These are phyloP conservation scores for Limenitis camilla DNA, from an alignment of 2,888 invertebrate species.

Conservation along the genomic window DNA sequence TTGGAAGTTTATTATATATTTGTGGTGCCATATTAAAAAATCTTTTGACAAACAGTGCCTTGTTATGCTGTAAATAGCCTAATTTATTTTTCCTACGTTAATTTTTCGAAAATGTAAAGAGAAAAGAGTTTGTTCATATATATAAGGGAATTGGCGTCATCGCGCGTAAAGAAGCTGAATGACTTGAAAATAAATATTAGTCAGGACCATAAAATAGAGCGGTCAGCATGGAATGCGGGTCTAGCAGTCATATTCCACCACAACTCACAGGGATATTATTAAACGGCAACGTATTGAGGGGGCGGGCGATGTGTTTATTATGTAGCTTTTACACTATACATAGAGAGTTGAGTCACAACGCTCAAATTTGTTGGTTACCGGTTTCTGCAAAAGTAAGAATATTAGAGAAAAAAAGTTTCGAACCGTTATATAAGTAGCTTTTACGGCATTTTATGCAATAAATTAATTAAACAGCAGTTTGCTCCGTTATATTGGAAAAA, in stretches of 20 bases:
- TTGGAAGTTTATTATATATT: too few relatives aligned
- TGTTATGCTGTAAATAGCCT: too few relatives aligned
- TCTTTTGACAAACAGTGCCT: too few relatives aligned
- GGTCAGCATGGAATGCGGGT: constrained; percentile 20
- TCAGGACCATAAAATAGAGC: constrained; percentile 21
- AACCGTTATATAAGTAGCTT: not conserved
- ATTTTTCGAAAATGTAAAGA: too few relatives aligned
- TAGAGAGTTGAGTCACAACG: constrained; percentile 29
- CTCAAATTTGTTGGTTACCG: constrained; percentile 11
- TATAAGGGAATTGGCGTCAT: not conserved
- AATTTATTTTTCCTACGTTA: too few relatives aligned
- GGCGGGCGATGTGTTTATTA: constrained; percentile 25
- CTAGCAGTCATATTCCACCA: constrained; percentile 26
- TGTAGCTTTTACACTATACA: constrained; percentile 17
- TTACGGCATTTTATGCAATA: not conserved
- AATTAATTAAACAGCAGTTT: not conserved
- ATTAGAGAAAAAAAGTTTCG: not conserved
- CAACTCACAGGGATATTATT: constrained; percentile 15
- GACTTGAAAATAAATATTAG: constrained; percentile 8
- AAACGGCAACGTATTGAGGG: constrained; percentile 20
- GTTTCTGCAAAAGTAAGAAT: constrained; percentile 6
- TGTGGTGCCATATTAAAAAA: too few relatives aligned
- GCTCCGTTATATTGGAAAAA: constrained; percentile 5
- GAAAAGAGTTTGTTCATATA: not conserved
- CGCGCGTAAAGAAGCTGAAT: constrained; percentile 1